Evolutionary conservation across 92 coral and sea anemone genomes (phyloP).

Genomic region (Epizoanthus rinbou): DNA sequence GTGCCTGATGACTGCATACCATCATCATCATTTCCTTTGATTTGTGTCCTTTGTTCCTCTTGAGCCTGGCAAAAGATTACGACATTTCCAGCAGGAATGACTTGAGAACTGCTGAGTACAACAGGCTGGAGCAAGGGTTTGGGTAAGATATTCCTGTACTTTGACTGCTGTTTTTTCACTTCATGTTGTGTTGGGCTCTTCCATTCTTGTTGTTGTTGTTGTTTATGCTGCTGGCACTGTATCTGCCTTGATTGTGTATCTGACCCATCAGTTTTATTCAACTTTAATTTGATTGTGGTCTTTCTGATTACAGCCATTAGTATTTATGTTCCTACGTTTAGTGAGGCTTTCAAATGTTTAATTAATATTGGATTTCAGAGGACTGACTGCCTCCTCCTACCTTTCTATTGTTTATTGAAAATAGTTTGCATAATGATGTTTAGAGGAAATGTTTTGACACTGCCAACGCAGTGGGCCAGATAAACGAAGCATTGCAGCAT

Average conservation of each 20-base stretch:
- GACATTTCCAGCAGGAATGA: slow-evolving; percentile 20
- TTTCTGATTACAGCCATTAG: too few relatives aligned
- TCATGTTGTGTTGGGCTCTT: neutral
- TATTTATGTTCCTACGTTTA: too few relatives aligned
- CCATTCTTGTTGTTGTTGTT: slow-evolving; percentile 21
- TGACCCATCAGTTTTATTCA: too few relatives aligned
- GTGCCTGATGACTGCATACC: neutral
- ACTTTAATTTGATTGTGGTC: too few relatives aligned
- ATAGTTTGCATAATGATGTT: too few relatives aligned
- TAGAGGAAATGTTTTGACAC: too few relatives aligned
- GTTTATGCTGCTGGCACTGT: slow-evolving; percentile 3
- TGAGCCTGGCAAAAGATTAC: slow-evolving; percentile 10
- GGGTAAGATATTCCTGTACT: slow-evolving; percentile 27
- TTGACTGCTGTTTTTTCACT: neutral
- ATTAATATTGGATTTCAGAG: too few relatives aligned
- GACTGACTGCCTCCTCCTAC: too few relatives aligned
- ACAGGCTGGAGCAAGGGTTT: slow-evolving; percentile 1
- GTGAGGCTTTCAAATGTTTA: too few relatives aligned
- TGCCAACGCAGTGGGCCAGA: too few relatives aligned
- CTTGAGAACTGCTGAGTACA: neutral
- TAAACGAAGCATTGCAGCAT: too few relatives aligned
- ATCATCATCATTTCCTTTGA: neutral
- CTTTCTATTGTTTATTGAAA: too few relatives aligned
- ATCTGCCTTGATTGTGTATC: neutral
- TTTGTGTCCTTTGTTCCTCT: slow-evolving; percentile 12